These are phyloP conservation scores for Danio choprae DNA, from an alignment of 2,797 vertebrate species.

Conservation along the genomic window DNA sequence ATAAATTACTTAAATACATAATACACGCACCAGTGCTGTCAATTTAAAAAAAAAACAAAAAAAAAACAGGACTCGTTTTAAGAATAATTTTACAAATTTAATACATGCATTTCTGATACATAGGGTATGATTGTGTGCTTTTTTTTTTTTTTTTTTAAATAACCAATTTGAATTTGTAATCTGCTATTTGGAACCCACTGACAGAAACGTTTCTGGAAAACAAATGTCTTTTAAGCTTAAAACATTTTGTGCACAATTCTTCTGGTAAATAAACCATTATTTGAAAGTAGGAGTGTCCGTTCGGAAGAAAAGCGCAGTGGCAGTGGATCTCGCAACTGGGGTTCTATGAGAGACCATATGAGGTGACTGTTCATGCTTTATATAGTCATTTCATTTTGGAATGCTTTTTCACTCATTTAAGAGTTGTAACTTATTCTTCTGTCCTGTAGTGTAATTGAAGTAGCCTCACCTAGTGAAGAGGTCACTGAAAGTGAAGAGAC, in stretches of 20 bases:
- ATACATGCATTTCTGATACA: no score
- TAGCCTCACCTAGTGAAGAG: constrained; percentile 67
- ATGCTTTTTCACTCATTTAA: background rate
- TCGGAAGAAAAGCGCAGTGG: constrained; percentile 81
- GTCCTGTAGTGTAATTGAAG: constrained; percentile 78
- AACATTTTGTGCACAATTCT: background rate
- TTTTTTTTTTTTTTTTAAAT: background rate
- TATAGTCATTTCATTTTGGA: background rate
- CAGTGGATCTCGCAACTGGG: constrained; percentile 81
- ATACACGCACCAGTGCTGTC: no score
- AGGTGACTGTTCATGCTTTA: constrained; percentile 66
- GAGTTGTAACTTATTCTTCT: background rate
- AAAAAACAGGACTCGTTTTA: no score
- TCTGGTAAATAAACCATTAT: background rate
- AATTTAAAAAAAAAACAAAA: no score
- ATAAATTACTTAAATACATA: no score
- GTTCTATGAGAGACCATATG: constrained; percentile 74
- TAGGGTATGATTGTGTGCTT: no score
- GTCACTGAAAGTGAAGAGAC: constrained; percentile 71
- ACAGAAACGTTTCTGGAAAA: background rate
- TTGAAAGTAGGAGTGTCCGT: constrained; percentile 76
- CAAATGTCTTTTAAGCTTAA: background rate
- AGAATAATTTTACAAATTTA: no score
- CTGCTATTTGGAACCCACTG: background rate
- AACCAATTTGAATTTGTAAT: background rate